These are phyloP conservation scores for Budorcas taxicolor DNA, from an alignment of 2,113 vertebrate species.

Conservation along the genomic window DNA sequence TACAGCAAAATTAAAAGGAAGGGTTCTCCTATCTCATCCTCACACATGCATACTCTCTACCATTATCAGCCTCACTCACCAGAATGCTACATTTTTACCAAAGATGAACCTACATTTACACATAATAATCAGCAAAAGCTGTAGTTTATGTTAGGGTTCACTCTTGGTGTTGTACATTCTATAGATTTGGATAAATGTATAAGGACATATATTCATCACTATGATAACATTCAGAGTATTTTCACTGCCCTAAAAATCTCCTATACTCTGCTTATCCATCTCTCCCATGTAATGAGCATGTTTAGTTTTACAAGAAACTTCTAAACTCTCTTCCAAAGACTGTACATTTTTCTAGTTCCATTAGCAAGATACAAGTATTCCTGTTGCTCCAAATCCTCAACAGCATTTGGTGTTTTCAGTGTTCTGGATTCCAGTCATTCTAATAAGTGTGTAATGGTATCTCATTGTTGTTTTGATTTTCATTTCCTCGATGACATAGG, in stretches of 20 bases:
- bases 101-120: not conserved
- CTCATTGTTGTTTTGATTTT: not conserved
- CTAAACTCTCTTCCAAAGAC: not conserved
- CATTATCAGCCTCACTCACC: not conserved
- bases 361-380: not conserved
- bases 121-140: not conserved
- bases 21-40: not conserved
- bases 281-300: not conserved
- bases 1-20: not conserved
- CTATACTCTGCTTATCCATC: not conserved
- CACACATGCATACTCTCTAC: not conserved
- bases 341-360: not conserved
- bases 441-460: not conserved
- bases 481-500: not conserved
- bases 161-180: not conserved
- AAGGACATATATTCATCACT: not conserved
- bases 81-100: not conserved
- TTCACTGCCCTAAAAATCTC: not conserved
- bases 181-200: not conserved
- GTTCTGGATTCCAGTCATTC: not conserved
- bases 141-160: not conserved
- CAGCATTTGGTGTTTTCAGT: not conserved
- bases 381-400: not conserved
- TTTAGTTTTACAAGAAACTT: not conserved
- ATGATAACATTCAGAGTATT: not conserved